Evolutionary conservation across 2,888 invertebrate species (phyloP), one percentile per base, ranked within the genome.

Genomic region (Anodontia alba): DNA sequence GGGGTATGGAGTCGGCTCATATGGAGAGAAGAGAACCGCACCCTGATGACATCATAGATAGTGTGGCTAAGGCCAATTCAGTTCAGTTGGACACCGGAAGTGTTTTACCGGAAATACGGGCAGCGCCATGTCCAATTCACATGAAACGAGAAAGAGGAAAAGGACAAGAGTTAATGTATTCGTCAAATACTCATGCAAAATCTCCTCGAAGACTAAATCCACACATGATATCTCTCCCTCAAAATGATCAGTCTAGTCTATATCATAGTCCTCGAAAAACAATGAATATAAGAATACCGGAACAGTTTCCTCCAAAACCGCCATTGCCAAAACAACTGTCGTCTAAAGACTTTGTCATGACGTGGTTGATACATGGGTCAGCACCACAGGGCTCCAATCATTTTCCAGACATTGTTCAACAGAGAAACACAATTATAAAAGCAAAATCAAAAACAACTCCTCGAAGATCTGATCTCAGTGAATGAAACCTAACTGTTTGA

Each of bases 281-380:
- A 26, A 70, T 83, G 42, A 78, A 81, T 70, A 80, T 84, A 15
- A 49, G 73, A 71, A 72, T 88, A 12, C 82, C 88, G 8, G 82
- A 82, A 80, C 84, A 88, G 62, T 82, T 79, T 43, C 82, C 87
- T 0, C 72, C 57, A 33, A 70, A 76, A 38, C 84, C 84, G 3
- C 72, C 70, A 17, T 74, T 89, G 33, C 89, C 89, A 1, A 81
- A 84, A 42, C 78, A 88, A 36, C 85, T 89, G 84, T 82, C 87
- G 10, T 89, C 89, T 1, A 88, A 88, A 73, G 89, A 89, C 42
- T 89, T 88, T 78, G 88, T 90, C 0, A 87, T 89, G 89, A 83
- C 87, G 2, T 90, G 90, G 90, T 76, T 90, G 5, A 81, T 87
- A n/a, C 88, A 89, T 72, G 90, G 89, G 0, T 90, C 89, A 10